Evolutionary conservation across 1,140 invertebrate genomes (phyloP), one percentile per base, ranked within the genome.

Genomic region (Drosophila yakuba): DNA sequence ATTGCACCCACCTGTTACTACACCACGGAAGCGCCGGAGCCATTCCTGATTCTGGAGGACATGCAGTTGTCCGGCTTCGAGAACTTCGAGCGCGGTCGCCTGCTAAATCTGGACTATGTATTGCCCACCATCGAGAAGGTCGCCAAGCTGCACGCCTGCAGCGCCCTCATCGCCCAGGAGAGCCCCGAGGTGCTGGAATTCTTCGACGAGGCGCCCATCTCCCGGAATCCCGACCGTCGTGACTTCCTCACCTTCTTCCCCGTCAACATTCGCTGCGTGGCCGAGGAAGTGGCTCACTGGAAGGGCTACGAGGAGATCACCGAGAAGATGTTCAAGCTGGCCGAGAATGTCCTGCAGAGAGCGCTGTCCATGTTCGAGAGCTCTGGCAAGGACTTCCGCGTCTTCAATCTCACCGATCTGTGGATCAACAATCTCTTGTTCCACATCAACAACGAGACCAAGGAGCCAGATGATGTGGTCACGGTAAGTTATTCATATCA

Each of bases 341-440:
- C 88, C 2, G 86, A 92, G 54, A 92, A 80, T 50, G 86, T 92
- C 7, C 68, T 92, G n/a, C 90, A 90, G 23, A 79, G 78, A 20
- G 78, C 90, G 0, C 23, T 92, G 2, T 41, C 73, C 32, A 90
- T 91, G 86, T 92, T 90, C 12, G 88, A 92, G 23, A 39, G 76
- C 2, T 90, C 94, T 12, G 72, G 92, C 4, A 92, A 94, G 14
- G 93, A 93, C 12, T 95, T 95, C 60, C 93, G 93, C 25, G 95
- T 95, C 4, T 92, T 96, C 12, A 95, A 94, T 77, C 94, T 95
- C 52, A 95, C 95, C 5, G 95, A 96, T 74, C 92, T 93, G 17
- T 96, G 95, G 95, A 91, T 94, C 1, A 95, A 95, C 78, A 96
- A 96, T 76, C 94, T 95, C 78, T 83, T 96, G 75, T 95, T 96